Evolutionary conservation across 2,113 vertebrate genomes (phyloP).

Genomic region (Psammodynastes pulverulentus): DNA sequence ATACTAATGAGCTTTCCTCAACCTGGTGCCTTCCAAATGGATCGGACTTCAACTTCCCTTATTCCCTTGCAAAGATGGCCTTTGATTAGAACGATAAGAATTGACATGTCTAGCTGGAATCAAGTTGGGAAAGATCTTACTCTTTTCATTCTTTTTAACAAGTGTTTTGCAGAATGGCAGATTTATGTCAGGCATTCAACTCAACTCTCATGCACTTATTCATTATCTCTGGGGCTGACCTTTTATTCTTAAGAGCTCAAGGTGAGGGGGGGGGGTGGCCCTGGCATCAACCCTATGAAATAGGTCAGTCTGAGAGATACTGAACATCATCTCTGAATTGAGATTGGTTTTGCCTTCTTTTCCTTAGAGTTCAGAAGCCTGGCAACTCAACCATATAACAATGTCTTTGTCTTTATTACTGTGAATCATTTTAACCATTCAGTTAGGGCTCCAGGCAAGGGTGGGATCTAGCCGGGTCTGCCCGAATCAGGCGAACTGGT

Average conservation of each 20-base stretch:
- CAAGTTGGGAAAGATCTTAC: neutral
- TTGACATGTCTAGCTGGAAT: neutral
- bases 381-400: neutral
- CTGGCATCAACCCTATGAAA: neutral
- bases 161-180: neutral
- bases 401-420: neutral
- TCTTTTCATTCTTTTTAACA: neutral
- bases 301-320: neutral
- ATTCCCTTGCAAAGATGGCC: neutral
- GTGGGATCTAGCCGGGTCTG: too few species aligned
- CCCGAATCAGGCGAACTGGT: too few species aligned
- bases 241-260: neutral
- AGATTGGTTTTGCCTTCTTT: neutral
- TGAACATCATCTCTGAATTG: neutral
- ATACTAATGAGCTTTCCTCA: neutral
- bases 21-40: neutral
- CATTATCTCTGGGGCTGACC: neutral
- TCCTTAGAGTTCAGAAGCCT: neutral
- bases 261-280: neutral
- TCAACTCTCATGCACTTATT: neutral
- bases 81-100: neutral
- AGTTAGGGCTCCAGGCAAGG: neutral
- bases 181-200: neutral
- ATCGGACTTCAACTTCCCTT: neutral
- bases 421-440: neutral